These are phyloP conservation scores for Cyrtorhinus lividipennis DNA, from an alignment of 1,140 invertebrate genomes.

Conservation along the genomic window DNA sequence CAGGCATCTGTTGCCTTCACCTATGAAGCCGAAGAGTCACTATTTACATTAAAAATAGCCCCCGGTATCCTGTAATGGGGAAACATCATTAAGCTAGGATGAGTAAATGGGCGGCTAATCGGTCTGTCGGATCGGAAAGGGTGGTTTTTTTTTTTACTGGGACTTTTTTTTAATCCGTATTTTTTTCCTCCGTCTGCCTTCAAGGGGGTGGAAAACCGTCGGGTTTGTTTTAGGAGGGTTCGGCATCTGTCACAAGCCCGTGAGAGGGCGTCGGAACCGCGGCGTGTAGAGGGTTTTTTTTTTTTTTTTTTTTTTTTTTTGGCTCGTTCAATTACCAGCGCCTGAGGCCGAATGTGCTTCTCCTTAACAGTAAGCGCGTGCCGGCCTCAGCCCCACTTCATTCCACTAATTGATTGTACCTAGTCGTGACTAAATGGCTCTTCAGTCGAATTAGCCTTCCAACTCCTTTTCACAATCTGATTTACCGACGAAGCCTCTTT, in stretches of 20 bases:
- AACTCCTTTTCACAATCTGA: too few species aligned
- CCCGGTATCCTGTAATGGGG: background rate
- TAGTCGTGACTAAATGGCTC: background rate
- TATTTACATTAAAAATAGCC: background rate
- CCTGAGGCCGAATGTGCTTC: background rate
- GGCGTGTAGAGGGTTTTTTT: too few species aligned
- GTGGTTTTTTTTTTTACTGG: background rate
- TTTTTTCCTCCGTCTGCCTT: background rate
- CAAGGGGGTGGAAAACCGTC: background rate
- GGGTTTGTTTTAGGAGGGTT: background rate
- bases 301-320: too few species aligned
- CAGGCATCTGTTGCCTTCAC: constrained; percentile 9
- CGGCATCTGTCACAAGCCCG: background rate
- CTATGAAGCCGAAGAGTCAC: background rate
- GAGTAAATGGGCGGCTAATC: constrained; percentile 3
- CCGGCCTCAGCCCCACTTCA: background rate
- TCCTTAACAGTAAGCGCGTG: background rate
- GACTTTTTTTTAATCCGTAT: background rate
- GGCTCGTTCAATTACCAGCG: background rate
- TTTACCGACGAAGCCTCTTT: too few species aligned
- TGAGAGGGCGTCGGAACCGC: too few species aligned
- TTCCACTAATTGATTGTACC: background rate
- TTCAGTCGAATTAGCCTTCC: background rate
- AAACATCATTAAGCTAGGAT: background rate
- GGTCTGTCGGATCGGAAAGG: background rate